Evolutionary conservation across 37 sponge, comb jelly and placozoan genomes (phyloP).

Genomic region (Crambe crambe): DNA sequence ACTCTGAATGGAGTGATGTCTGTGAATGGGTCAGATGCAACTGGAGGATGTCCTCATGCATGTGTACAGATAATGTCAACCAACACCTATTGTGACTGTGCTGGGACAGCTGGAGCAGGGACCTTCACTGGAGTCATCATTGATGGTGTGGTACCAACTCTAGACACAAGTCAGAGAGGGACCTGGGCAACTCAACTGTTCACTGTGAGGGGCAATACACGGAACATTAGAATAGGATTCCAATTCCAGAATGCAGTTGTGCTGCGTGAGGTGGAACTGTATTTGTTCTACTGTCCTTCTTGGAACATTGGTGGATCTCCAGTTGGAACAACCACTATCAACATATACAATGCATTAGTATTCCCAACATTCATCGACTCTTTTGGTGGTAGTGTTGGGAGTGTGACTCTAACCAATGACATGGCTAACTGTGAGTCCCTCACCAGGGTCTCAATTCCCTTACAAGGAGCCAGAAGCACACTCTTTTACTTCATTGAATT

Average conservation of each 20-base stretch:
- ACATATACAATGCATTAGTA: not conserved
- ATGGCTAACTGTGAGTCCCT: not conserved
- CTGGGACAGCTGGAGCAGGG: not conserved
- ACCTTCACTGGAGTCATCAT: not conserved
- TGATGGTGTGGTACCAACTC: not conserved
- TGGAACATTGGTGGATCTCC: too few relatives aligned
- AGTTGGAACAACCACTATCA: not conserved
- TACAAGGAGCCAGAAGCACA: not conserved
- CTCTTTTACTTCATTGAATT: not conserved
- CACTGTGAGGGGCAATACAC: not conserved
- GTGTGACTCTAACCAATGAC: not conserved
- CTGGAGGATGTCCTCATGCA: not conserved
- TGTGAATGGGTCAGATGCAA: not conserved
- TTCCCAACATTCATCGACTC: not conserved
- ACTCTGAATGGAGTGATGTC: not conserved
- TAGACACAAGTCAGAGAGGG: not conserved
- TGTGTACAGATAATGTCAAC: not conserved
- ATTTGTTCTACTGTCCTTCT: not conserved
- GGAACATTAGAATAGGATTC: not conserved
- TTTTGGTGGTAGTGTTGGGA: not conserved
- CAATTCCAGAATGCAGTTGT: not conserved
- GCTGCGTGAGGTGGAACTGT: not conserved
- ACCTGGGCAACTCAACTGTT: not conserved
- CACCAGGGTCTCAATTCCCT: not conserved
- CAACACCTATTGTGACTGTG: not conserved